Base-by-base conservation (phyloP, 2,113 vertebrate species). In the Indicator maculatus region DNA sequence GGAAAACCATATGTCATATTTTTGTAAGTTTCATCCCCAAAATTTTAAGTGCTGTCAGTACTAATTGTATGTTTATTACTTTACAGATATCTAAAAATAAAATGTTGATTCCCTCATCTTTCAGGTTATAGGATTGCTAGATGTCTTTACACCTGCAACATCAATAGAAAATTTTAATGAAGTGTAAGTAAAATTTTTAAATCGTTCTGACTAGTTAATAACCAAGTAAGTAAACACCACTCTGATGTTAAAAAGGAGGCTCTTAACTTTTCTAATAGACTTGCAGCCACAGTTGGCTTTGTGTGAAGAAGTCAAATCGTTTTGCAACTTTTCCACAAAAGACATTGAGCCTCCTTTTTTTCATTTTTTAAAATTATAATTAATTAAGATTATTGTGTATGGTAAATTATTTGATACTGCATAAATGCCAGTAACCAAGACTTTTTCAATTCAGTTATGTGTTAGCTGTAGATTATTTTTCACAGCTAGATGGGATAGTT, bases 91-190 rank as follows among this genome's bases (percentile, higher is more conserved):
- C 70, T 77, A 39, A 78, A 91, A 77, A 33, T 89, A 91, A 93
- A 88, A 77, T 80, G 60, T 74, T 3, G 2, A 55, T 91, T 80
- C 50, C 56, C 55, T 92, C 21, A 21, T 87, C 52, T 96, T 97
- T 80, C 91, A 98, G 98, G 98, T 98, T 88, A 98, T 98, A 74
- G 99, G 99, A 69, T 97, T 99, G 76, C 97, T 99, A 94, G 99
- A 99, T 20, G 99, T 99, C 97, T 99, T 99, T 97, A 99, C 99
- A 44, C 99, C 99, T 33, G 99, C 99, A 80, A 97, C 98, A 5
- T 98, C 98, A 59, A 97, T 99, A 85, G 98, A 99, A 94, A 98
- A 99, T 95, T 99, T 99, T 97, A 98, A 98, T 16, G 99, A 99
- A 97, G 98, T 99, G 99, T 99, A 98, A 98, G 98, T 98, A 95